Base-by-base conservation (phyloP, 2,888 invertebrate genomes). In the Leucophora obtusa region DNA sequence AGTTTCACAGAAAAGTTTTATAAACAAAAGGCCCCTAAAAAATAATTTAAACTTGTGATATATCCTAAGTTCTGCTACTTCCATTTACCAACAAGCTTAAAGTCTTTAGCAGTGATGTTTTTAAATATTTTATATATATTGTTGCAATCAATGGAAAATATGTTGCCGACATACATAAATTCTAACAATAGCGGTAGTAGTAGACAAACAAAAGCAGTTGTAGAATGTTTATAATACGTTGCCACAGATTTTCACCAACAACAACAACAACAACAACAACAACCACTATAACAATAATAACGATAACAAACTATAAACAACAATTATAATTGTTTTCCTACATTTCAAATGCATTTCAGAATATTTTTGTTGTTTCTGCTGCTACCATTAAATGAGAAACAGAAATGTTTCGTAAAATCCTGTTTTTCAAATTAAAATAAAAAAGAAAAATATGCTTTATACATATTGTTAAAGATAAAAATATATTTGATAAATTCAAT, bases 251-350 rank as follows among this genome's bases (percentile, higher is more conserved):
- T 38, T 4, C 38, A 11, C 8, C 38, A 11, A 14, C 11, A 38
- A 35, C 35, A 35, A 28, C 28, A 21, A 62, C 24, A 18, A 18
- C 11, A 51, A 54, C 14, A 63, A 33, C 17, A 50, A n/a, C n/a
- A n/a, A n/a, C n/a, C n/a, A n/a, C n/a, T n/a, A n/a, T n/a, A n/a
- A n/a, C n/a, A n/a, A n/a, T n/a, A n/a, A 51, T 17, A 51, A 63
- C 51, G 14, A 33, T 28, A 63, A 35, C 50, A 28, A 35, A 5
- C 38, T 38, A 38, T 38, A 59, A 59, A 58, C 9, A 62, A 21
- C 43, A 62, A 47, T 53, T 66, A 38, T 53, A 66, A 66, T 66
- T 53, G 65, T 21, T 53, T 65, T 51, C 21, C 21, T 53, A 65
- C 35, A 66, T 54, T 66, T 66, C n/a, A 53, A 18, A 66, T 54